These are phyloP conservation scores for Orchesella cincta DNA, from an alignment of 1,140 invertebrate species.

Conservation along the genomic window DNA sequence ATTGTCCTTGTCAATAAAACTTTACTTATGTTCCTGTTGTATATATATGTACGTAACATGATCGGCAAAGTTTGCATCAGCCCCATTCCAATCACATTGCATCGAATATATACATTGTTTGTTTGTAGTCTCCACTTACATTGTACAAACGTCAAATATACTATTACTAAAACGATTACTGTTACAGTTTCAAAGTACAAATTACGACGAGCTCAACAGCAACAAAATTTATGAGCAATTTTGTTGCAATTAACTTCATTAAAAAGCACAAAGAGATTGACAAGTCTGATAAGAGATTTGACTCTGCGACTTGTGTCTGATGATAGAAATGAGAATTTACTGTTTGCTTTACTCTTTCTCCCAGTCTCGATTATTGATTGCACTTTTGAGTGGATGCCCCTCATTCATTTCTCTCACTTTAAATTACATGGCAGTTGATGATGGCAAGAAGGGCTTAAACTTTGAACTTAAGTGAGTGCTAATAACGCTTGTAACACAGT, in stretches of 20 bases:
- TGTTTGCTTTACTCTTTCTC: background rate
- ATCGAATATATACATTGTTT: too few species aligned
- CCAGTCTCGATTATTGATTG: background rate
- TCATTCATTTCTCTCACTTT: background rate
- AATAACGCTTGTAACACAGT: background rate
- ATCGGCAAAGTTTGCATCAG: too few species aligned
- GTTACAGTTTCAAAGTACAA: too few species aligned
- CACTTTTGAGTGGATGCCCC: background rate
- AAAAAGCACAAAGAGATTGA: conserved; percentile 11
- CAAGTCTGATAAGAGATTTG: background rate
- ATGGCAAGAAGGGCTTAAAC: background rate
- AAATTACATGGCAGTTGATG: background rate
- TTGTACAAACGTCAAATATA: too few species aligned
- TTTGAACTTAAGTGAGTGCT: background rate
- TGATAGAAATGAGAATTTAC: conserved; percentile 8
- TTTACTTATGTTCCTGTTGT: too few species aligned
- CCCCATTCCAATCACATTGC: too few species aligned
- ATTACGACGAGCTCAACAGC: too few species aligned
- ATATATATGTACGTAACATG: too few species aligned
- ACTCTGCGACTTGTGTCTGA: background rate
- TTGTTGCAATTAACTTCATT: conserved; percentile 9
- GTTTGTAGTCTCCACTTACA: too few species aligned
- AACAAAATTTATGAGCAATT: conserved; percentile 7
- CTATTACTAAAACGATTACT: too few species aligned
- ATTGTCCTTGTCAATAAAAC: too few species aligned